Evolutionary conservation across 1,140 invertebrate species (phyloP).

Genomic region (Macrostomum lignano): DNA sequence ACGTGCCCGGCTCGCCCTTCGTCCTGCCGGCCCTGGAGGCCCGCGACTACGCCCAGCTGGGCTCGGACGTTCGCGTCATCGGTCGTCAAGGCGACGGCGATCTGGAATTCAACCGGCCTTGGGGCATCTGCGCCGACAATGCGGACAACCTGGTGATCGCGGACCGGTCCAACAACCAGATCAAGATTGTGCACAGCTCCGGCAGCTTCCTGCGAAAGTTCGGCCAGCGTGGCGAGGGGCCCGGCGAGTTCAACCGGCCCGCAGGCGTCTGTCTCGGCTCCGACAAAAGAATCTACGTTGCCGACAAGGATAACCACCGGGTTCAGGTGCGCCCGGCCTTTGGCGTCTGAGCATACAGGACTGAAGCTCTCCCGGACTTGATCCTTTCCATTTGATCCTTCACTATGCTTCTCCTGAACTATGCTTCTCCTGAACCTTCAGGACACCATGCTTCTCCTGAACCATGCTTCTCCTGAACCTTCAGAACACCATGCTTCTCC

Average conservation of each 20-base stretch:
- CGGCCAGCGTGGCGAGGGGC: constrained; percentile 6
- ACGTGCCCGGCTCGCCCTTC: too few species aligned
- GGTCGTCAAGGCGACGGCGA: constrained; percentile 32
- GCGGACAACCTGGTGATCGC: constrained; percentile 6
- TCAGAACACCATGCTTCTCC: too few species aligned
- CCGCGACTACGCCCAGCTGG: constrained; percentile 10
- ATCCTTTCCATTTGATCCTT: too few species aligned
- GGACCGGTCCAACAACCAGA: constrained; percentile 8
- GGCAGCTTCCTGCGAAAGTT: constrained; percentile 7
- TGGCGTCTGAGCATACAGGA: too few species aligned
- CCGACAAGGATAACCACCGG: constrained; percentile 27
- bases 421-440: too few species aligned
- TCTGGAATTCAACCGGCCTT: constrained; percentile 4
- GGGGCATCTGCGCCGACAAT: constrained; percentile 7
- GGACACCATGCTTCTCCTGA: too few species aligned
- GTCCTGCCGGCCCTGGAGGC: neutral
- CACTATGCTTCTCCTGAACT: too few species aligned
- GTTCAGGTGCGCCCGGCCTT: too few species aligned
- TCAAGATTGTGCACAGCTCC: constrained; percentile 4
- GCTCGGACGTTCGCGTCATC: constrained; percentile 34
- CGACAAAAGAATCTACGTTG: constrained; percentile 9
- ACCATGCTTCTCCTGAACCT: too few species aligned
- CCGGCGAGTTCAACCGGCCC: constrained; percentile 9
- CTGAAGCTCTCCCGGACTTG: too few species aligned
- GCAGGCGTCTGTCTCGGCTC: constrained; percentile 9